Evolutionary conservation across 2,113 vertebrate genomes (phyloP), one percentile per base, ranked within the genome.

Genomic region (Lamprotornis superbus): DNA sequence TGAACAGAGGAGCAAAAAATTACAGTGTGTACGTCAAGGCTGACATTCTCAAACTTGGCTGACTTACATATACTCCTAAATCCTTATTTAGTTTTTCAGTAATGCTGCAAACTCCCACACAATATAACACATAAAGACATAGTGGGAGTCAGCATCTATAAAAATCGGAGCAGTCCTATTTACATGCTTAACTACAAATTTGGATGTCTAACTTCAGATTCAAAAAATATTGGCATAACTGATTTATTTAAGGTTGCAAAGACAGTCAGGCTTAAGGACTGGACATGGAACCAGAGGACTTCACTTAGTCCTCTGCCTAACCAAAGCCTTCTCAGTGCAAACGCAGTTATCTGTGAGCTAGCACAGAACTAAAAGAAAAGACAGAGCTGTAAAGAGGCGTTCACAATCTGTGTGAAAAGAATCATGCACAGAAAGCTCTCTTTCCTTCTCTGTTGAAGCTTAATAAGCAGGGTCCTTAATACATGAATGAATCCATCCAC

Each of bases 161-260:
- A 94, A 96, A 96, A 81, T 49, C 79, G 61, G 39, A 92, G 44
- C 24, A 92, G 85, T 78, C 56, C 90, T 78, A 93, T 69, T 89
- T 95, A 49, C 28, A 23, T 35, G 71, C 27, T 80, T 49, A 83
- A 70, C 76, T 78, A 61, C 24, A 86, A 44, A 71, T 71, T 31
- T 83, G 64, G 37, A 83, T 81, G 76, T 64, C 80, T 78, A 78
- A 80, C 71, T 86, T 86, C 79, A 90, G 55, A 67, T 56, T 63
- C 15, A 52, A 63, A 92, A 87, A 82, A 31, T 11, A 6, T 18
- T 83, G 63, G 24, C 33, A 40, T 60, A 60, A 70, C 13, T 53
- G 44, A 87, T 76, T 73, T 60, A 71, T 37, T 56, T 68, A 68
- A 87, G 63, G 27, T 69, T 77, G 6, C 82, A 90, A 85, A 83